Percentiles rank a stretch among this genome's conserved stretches.
Evolutionary conservation across 2,797 vertebrate genomes (phyloP).

Genomic region (Discoglossus pictus): DNA sequence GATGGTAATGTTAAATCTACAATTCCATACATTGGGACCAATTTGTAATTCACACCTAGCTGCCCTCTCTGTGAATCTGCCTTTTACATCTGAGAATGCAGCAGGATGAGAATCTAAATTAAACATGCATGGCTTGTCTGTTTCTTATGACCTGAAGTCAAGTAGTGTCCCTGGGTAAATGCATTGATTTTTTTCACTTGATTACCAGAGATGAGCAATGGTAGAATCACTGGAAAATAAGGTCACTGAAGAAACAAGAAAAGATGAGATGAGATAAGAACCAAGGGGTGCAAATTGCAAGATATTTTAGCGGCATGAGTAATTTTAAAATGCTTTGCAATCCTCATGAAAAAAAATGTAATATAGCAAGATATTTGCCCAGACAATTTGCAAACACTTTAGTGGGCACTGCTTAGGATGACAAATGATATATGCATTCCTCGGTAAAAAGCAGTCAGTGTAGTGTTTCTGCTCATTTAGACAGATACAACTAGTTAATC

Average conservation of each 20-base stretch:
- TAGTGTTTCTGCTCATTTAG: slow-evolving; percentile 55
- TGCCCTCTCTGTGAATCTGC: slow-evolving; percentile 19
- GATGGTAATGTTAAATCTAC: slow-evolving; percentile 24
- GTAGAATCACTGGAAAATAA: slow-evolving; percentile 45
- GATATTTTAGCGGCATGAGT: slow-evolving; percentile 56
- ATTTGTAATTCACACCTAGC: slow-evolving; percentile 38
- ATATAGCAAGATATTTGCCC: slow-evolving; percentile 56
- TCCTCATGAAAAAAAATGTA: slow-evolving; percentile 60
- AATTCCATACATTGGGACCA: slow-evolving; percentile 23
- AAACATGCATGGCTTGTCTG: slow-evolving; percentile 49
- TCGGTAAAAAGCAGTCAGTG: slow-evolving; percentile 60
- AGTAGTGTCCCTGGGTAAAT: slow-evolving; percentile 46
- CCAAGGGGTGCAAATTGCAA: slow-evolving; percentile 59
- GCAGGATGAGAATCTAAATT: slow-evolving; percentile 44
- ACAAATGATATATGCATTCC: slow-evolving; percentile 61
- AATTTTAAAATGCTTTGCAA: slow-evolving; percentile 57
- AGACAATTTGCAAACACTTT: slow-evolving; percentile 61
- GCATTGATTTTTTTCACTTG: slow-evolving; percentile 48
- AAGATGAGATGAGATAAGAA: slow-evolving; percentile 57
- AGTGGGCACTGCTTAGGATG: slow-evolving; percentile 57
- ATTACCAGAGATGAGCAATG: slow-evolving; percentile 44
- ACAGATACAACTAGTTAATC: slow-evolving; percentile 65
- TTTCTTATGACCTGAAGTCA: slow-evolving; percentile 43
- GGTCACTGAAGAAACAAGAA: slow-evolving; percentile 52
- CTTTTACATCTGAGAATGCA: slow-evolving; percentile 36